Base-by-base conservation (phyloP, 2,113 vertebrate genomes). In the Numenius arquata region DNA sequence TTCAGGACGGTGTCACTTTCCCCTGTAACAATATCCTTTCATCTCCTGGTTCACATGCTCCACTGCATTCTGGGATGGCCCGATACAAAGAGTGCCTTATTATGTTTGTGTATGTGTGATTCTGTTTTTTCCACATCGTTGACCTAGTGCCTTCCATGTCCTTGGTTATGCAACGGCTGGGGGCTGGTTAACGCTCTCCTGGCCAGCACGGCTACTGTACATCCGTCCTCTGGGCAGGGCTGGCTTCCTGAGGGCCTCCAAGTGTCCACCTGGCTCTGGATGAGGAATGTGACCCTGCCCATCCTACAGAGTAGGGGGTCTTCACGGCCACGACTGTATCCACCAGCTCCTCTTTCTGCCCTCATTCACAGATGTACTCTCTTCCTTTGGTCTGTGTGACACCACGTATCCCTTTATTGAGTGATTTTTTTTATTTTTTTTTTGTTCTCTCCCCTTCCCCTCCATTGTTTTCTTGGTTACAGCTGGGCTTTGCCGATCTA, bases 401-500 rank as follows among this genome's bases (percentile, higher is more conserved):
- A 15, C 25, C 5, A 1, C 2, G 0, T 59, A 40, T 93, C 36
- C 63, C 71, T 82, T 88, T 40, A 41, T 22, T 61, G 56, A 90
- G 15, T 80, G 22, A 38, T 52, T 22, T n/a, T n/a, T 58, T 61
- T 56, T 56, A 10, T 29, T 53, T 56, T 32, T 30, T 27, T 72
- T 66, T 59, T 89, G 11, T 83, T 80, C 74, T 95, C 89, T 95
- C 82, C 74, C 78, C 56, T 90, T 95, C 30, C 80, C 25, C 52
- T 89, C 86, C 38, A 19, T 92, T 95, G 71, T 93, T 93, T 85
- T 77, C 63, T 87, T 95, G 22, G 16, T 77, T 91, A 38, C 98
- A 99, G 99, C 98, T 99, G 98, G 99, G 99, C 97, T 99, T 99
- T 95, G 98, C 99, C 29, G 99, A 99, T 98, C 98, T 99, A 93